Evolutionary conservation across 2,888 invertebrate species (phyloP), one percentile per base, ranked within the genome.

Genomic region (Osmoderma eremita): DNA sequence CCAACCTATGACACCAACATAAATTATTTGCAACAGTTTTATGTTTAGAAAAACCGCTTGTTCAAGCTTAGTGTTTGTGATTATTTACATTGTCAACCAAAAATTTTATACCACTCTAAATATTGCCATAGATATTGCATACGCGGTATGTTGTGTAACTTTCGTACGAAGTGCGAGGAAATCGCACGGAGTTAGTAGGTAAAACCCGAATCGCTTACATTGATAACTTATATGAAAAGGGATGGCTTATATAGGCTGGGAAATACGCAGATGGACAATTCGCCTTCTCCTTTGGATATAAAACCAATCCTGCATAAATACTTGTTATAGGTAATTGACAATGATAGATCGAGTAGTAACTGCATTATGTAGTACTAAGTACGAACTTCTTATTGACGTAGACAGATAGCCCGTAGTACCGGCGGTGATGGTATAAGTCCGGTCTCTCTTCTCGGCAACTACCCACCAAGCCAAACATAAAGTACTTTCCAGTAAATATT

Each of bases 311-410:
- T 76, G 75, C 75, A 75, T 76, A 76, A 76, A 76, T 76, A 75
- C 76, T 76, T 75, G 76, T 76, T 76, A 76, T 76, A 75, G 75
- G 76, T 76, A 76, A 76, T 76, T 76, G 76, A 76, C 76, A 76
- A 76, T 76, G 76, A 76, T 76, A 76, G 75, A 76, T 76, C 71
- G 76, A 72, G 74, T 75, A 75, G 76, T 76, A 73, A 71, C 73
- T 74, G 75, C 75, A 75, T 76, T 76, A 76, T 75, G 75, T 76
- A 74, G 73, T 76, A 76, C 76, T 76, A 76, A 76, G 75, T 76
- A 73, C 75, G 70, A 76, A 76, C 73, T 76, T 74, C 74, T 75
- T 75, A 75, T 75, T 76, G 74, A 76, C 74, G 71, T 73, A 74
- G 74, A 74, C 76, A 70, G 73, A 76, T 75, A 74, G 65, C 62